Percentiles rank a stretch among this genome's conserved stretches.
phyloP scores from a whole-genome alignment of 2,888 invertebrate species.

The Dascillus cervinus region DNA sequence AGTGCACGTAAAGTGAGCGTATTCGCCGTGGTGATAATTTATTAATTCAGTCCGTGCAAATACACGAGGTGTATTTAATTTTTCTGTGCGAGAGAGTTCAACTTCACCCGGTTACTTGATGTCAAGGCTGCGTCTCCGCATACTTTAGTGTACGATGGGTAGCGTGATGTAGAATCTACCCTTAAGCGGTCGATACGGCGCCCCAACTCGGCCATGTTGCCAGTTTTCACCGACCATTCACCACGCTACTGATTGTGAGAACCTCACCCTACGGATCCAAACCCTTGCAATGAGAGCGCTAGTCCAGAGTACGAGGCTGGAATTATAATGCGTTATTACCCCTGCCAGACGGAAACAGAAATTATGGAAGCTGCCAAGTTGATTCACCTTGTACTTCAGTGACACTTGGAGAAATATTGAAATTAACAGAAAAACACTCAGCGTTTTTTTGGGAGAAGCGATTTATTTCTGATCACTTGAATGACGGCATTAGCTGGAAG shows the following conservation, averaged over 20 bases:
- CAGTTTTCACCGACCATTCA: slow-evolving; percentile 11
- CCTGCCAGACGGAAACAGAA: slow-evolving; percentile 10
- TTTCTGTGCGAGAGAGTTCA: too few relatives aligned
- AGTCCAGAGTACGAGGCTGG: slow-evolving; percentile 20
- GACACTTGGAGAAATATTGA: too few relatives aligned
- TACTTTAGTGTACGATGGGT: slow-evolving; percentile 10
- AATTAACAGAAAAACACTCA: too few relatives aligned
- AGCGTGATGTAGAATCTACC: slow-evolving; percentile 15
- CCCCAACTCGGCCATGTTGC: slow-evolving; percentile 14
- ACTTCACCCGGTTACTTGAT: slow-evolving; percentile 20
- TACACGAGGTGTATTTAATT: too few relatives aligned
- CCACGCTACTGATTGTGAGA: slow-evolving; percentile 9
- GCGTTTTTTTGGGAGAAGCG: too few relatives aligned
- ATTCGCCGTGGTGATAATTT: too few relatives aligned
- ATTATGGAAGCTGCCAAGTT: slow-evolving; percentile 6
- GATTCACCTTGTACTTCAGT: slow-evolving; percentile 5
- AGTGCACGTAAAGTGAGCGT: too few relatives aligned
- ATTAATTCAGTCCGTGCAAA: too few relatives aligned
- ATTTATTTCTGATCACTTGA: too few relatives aligned
- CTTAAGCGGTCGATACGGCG: slow-evolving; percentile 16
- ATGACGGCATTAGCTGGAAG: too few relatives aligned
- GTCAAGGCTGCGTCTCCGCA: slow-evolving; percentile 20
- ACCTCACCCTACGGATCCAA: slow-evolving; percentile 15
- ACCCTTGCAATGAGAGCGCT: slow-evolving; percentile 15
- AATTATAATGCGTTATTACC: slow-evolving; percentile 23